These are phyloP conservation scores for Eilema depressum DNA, from an alignment of 2,888 invertebrate genomes.

Conservation along the genomic window DNA sequence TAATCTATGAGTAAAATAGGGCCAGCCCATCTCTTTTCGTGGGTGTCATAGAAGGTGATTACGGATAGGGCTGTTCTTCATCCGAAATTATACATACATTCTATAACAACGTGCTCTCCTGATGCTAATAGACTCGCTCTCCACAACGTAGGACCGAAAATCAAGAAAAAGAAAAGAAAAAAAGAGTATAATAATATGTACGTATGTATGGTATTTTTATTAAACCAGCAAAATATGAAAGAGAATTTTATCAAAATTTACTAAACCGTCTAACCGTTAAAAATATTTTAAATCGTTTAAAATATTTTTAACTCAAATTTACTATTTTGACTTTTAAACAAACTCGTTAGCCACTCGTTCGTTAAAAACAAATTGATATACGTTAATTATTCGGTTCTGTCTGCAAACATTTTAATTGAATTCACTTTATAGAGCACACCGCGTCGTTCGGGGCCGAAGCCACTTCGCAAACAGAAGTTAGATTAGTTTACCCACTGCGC, in stretches of 20 bases:
- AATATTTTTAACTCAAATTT: not conserved
- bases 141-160: too few relatives aligned
- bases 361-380: constrained; percentile 20
- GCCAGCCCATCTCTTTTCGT: too few relatives aligned
- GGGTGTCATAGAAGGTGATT: too few relatives aligned
- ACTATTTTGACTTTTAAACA: not conserved
- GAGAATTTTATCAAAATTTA: not conserved
- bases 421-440: constrained; percentile 56
- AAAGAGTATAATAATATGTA: too few relatives aligned
- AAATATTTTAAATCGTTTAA: not conserved
- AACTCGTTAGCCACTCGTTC: constrained; percentile 6
- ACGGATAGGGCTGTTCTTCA: too few relatives aligned
- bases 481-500: constrained; percentile 62
- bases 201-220: too few relatives aligned
- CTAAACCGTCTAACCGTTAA: not conserved
- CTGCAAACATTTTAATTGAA: constrained; percentile 61
- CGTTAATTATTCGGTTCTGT: constrained; percentile 35
- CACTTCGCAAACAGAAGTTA: constrained; percentile 70
- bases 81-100: too few relatives aligned
- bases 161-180: too few relatives aligned
- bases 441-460: constrained; percentile 42
- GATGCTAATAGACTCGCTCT: too few relatives aligned
- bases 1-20: too few relatives aligned
- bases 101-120: too few relatives aligned
- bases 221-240: too few relatives aligned